A percentile compares a stretch with the other conserved stretches of the same genome.
Evolutionary conservation across 2,113 vertebrate genomes (phyloP).

Genomic region (Pteropus alecto): DNA sequence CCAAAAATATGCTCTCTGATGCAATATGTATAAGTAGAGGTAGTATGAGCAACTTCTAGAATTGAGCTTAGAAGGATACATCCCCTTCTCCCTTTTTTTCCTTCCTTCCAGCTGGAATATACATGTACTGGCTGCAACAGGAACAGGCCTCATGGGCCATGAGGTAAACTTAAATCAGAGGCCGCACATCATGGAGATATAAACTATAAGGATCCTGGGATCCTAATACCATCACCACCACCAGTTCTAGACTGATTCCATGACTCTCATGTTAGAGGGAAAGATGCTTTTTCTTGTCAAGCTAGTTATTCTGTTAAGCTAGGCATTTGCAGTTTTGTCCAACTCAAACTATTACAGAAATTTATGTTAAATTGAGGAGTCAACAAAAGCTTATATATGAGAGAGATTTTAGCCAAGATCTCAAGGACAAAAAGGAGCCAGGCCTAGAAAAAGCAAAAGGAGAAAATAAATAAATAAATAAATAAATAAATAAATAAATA

Average conservation of each 20-base stretch:
- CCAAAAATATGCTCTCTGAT: neutral
- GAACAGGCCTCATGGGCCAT: neutral
- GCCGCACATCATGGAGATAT: neutral
- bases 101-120: neutral
- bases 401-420: neutral
- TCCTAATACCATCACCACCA: neutral
- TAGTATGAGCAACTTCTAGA: neutral
- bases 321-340: neutral
- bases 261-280: neutral
- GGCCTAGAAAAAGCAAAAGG: neutral
- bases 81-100: neutral
- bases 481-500: too few species aligned
- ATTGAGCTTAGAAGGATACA: neutral
- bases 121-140: neutral
- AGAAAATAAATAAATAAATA: neutral
- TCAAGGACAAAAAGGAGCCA: neutral
- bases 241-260: neutral
- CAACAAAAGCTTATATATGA: neutral
- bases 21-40: neutral
- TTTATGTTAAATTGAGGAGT: neutral
- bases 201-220: neutral
- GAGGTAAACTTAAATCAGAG: neutral
- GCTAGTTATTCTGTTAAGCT: neutral
- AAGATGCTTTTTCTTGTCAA: neutral
- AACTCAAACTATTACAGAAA: neutral